Conservation (phyloP, 53 echinoderm and acorn worm species). For the Crossaster papposus region DNA sequence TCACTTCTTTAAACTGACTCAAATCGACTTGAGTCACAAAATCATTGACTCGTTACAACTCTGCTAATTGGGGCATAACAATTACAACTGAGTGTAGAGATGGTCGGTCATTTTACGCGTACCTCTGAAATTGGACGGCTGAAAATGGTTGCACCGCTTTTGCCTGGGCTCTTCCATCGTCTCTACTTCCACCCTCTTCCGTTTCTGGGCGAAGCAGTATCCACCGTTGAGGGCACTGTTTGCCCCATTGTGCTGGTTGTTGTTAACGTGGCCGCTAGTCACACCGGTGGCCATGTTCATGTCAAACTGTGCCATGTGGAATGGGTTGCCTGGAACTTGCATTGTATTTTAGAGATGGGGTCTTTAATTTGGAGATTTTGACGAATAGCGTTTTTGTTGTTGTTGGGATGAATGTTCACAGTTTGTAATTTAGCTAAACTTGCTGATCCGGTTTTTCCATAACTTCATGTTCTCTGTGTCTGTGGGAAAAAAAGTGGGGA, state of each 20-base stretch:
- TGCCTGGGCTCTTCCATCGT: slow-evolving; percentile 51
- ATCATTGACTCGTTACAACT: too few species aligned
- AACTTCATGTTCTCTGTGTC: neutral
- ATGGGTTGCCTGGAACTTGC: slow-evolving; percentile 68
- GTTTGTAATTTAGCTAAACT: neutral
- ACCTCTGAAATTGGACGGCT: slow-evolving; percentile 26
- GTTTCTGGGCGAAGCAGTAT: slow-evolving; percentile 36
- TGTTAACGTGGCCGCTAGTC: neutral
- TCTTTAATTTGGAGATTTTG: neutral
- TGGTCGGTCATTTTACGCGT: neutral
- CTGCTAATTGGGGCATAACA: neutral
- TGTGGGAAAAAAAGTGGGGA: neutral
- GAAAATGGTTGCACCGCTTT: slow-evolving; percentile 33
- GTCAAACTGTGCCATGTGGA: slow-evolving; percentile 47
- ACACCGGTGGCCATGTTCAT: neutral
- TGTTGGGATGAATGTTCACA: neutral
- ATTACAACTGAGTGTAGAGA: too few species aligned
- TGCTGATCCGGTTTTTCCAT: neutral
- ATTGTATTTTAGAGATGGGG: slow-evolving; percentile 7
- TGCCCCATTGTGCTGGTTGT: slow-evolving; percentile 23
- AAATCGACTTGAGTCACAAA: too few species aligned
- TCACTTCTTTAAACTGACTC: too few species aligned
- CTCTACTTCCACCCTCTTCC: slow-evolving; percentile 50
- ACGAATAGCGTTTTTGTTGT: neutral
- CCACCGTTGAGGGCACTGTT: slow-evolving; percentile 18